Base-by-base conservation (phyloP, 2,113 vertebrate species). In the Rhinogobius similis region DNA sequence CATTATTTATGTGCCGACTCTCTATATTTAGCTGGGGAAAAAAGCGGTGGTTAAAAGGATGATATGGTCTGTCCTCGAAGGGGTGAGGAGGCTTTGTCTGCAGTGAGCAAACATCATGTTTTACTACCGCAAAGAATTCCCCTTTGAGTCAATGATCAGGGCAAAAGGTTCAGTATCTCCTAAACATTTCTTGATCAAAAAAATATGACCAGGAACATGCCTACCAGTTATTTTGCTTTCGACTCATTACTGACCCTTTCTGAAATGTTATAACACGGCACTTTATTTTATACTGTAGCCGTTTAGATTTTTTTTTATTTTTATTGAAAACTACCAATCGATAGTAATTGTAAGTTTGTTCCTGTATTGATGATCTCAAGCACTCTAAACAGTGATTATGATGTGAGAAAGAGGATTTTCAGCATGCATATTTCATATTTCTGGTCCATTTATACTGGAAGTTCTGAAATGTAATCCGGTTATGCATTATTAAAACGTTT, bases 1-100 rank as follows among this genome's bases (percentile, higher is more conserved):
- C 75, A 73, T 76, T 67, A 71, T 83, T 78, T 24, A 76, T 78
- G 36, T 24, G 26, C 67, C 56, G 24, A 56, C 24, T 64, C 29
- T 83, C 66, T 83, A 72, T 65, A 77, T 75, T 61, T 78, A 75
- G 65, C 58, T 5, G 55, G 55, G 12, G 58, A n/a, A 21, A 56
- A 58, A 13, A 44, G 16, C 13, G 38, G 39, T 11, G 10, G 23
- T 20, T 38, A 23, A 62, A 32, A 61, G 58, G 10, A 36, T 61
- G 18, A 38, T n/a, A 36, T 59, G 26, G 20, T 41, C 8, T 61
- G 58, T 61, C 29, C 29, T 61, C 29, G 38, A 16, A 36, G 9
- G 3, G 55, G 32, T 46, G 65, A 14, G 20, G 18, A 62, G 1
- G 50, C 67, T 59, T 27, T 67, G 53, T 65, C 55, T 20, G 10